Percentiles rank a stretch among this genome's conserved stretches.
phyloP scores from a whole-genome alignment of 2,888 invertebrate species.

The Parnassius apollo region DNA sequence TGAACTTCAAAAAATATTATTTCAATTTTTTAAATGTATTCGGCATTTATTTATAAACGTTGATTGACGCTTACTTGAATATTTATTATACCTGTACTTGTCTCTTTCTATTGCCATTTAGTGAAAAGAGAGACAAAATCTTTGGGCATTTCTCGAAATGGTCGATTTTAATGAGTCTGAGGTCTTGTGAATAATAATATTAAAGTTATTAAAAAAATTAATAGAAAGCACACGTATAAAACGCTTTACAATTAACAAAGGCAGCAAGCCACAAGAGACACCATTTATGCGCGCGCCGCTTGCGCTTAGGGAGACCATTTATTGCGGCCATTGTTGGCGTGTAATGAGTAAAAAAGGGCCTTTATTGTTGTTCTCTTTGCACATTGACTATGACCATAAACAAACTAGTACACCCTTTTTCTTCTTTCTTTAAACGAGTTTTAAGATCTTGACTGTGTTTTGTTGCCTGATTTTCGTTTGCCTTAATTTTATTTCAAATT shows the following conservation, averaged over 20 bases:
- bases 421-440: constrained; percentile 24
- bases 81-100: no score
- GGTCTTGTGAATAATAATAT: no score
- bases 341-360: constrained; percentile 53
- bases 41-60: no score
- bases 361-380: constrained; percentile 41
- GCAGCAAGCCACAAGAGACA: constrained; percentile 16
- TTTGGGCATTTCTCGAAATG: no score
- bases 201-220: background rate
- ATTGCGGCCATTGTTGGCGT: constrained; percentile 47
- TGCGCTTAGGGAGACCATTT: constrained; percentile 41
- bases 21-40: no score
- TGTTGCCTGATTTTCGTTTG: constrained; percentile 2
- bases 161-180: no score
- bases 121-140: no score
- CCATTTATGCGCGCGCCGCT: constrained; percentile 32
- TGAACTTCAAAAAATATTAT: no score
- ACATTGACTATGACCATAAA: constrained; percentile 49
- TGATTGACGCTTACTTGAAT: no score
- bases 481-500: constrained; percentile 28
- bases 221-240: background rate
- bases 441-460: constrained; percentile 31
- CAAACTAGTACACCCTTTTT: constrained; percentile 40
- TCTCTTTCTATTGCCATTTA: no score
- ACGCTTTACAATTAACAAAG: constrained; percentile 4